Evolutionary conservation across 92 coral and sea anemone genomes (phyloP), one percentile per base, ranked within the genome.

Genomic region (Phenganax subtilis): DNA sequence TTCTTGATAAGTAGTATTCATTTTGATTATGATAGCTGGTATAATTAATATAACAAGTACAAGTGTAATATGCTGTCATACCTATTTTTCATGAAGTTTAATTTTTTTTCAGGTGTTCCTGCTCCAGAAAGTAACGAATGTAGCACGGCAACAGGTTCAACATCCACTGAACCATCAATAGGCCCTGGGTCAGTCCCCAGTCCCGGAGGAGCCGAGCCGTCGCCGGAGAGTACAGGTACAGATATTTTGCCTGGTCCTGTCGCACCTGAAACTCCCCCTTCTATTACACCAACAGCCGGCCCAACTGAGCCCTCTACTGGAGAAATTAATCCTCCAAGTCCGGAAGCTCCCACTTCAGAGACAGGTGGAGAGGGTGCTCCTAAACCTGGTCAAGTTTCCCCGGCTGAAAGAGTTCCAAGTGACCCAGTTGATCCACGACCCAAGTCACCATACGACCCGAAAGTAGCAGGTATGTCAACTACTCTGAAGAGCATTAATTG

Each of bases 51-150:
- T 15, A 28, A 0, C n/a, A 6, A 14, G 28, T 61, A 14, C 7
- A 61, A 7, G 8, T 61, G 25, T 20, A 20, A 61, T 7, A 6
- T 61, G 7, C 67, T 15, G 0, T 61, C 47, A 37, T 37, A 37
- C 47, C 47, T 37, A 37, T 6, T 61, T 61, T 5, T 61, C 28
- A 61, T 61, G 25, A 14, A 15, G n/a, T 61, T 61, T 28, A 58
- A 58, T 58, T 58, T 58, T 12, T 59, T 61, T 8, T 6, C 8
- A 68, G 73, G 73, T 9, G 12, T 52, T 0, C 73, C 73, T 1
- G 73, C 73, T 12, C 73, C 73, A 68, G 73, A 52, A 29, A 68
- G 73, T 53, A 68, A 51, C 0, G 53, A 68, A 37, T 68, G 73
- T 16, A 68, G 31, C 0, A 68, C 29, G 7, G 73, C 73, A 28